phyloP scores from a whole-genome alignment of 2,113 vertebrate genomes.

The Nicator chloris region DNA sequence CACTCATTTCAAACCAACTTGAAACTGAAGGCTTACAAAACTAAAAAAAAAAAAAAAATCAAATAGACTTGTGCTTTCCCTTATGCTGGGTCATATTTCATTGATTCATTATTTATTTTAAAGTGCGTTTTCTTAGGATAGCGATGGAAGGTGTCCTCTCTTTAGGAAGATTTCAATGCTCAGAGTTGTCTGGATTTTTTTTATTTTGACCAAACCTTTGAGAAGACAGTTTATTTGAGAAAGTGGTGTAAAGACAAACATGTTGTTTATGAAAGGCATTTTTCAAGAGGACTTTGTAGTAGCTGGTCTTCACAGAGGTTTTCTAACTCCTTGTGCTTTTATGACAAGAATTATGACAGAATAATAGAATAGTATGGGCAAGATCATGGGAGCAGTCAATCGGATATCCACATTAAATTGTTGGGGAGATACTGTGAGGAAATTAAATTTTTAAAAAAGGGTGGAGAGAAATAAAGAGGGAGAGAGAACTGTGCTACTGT shows the following conservation, averaged over 20 bases:
- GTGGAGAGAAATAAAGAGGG: not conserved
- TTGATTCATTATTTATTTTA: not conserved
- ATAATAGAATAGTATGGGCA: not conserved
- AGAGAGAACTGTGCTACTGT: not conserved
- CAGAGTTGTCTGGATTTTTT: not conserved
- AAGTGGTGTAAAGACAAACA: not conserved
- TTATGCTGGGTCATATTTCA: not conserved
- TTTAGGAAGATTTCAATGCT: not conserved
- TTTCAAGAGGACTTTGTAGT: slow-evolving; percentile 16
- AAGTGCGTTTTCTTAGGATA: not conserved
- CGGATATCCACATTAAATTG: not conserved
- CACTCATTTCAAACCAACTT: not conserved
- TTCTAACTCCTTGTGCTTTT: not conserved
- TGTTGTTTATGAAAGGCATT: slow-evolving; percentile 7
- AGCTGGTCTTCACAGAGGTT: slow-evolving; percentile 2
- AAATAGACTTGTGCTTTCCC: not conserved
- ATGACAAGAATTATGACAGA: not conserved
- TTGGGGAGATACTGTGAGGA: not conserved
- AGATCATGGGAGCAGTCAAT: not conserved
- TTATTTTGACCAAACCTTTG: not conserved
- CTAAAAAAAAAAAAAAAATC: not conserved
- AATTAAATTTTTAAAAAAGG: not conserved
- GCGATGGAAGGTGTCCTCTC: not conserved
- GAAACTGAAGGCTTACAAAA: not conserved
- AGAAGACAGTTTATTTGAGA: slow-evolving; percentile 13